phyloP scores from a whole-genome alignment of 2,888 invertebrate species.

The Dromius quadrimaculatus region DNA sequence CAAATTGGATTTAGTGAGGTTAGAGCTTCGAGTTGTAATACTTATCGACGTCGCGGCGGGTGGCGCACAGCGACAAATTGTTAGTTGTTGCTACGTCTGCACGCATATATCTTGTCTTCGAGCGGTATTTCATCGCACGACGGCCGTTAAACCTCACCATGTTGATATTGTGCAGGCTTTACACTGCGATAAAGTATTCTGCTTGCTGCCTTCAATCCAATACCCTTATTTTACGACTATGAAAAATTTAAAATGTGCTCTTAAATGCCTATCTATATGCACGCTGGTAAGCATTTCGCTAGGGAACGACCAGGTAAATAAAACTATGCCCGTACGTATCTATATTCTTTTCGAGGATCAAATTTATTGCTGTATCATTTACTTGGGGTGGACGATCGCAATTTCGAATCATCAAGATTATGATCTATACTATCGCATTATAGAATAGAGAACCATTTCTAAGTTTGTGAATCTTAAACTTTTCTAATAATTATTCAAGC shows the following conservation, averaged over 20 bases:
- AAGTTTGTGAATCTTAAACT: too few relatives aligned
- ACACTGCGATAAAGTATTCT: conserved; percentile 46
- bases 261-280: conserved; percentile 53
- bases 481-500: too few relatives aligned
- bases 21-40: conserved; percentile 49
- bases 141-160: conserved; percentile 51
- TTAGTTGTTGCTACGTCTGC: conserved; percentile 61
- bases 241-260: conserved; percentile 51
- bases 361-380: conserved; percentile 26
- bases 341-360: conserved; percentile 46
- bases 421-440: conserved; percentile 16
- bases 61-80: conserved; percentile 60
- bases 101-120: conserved; percentile 60
- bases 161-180: conserved; percentile 52
- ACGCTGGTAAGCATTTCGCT: conserved; percentile 44
- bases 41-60: conserved; percentile 53
- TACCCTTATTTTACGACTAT: conserved; percentile 51
- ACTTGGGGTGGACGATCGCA: conserved; percentile 1
- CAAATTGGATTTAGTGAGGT: conserved; percentile 62
- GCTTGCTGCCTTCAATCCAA: conserved; percentile 29
- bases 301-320: conserved; percentile 49
- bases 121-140: conserved; percentile 58
- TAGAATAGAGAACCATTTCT: too few relatives aligned
- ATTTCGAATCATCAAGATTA: conserved; percentile 3
- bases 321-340: conserved; percentile 42